These are phyloP conservation scores for Hermaeophaga mercurialis DNA, from an alignment of 2,888 invertebrate genomes.

Conservation along the genomic window DNA sequence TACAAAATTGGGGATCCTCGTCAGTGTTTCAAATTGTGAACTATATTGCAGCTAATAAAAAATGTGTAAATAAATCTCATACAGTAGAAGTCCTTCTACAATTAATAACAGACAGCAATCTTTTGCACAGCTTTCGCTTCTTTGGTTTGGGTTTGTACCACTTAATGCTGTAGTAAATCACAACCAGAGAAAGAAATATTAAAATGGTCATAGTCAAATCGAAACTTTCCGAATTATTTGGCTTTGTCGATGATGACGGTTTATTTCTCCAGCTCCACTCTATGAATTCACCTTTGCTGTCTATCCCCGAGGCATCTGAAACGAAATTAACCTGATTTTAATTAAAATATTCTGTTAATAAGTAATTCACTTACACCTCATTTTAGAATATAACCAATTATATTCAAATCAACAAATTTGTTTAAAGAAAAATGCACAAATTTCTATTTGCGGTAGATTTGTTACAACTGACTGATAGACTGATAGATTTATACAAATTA, in stretches of 20 bases:
- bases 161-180: constrained; percentile 52
- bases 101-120: constrained; percentile 50
- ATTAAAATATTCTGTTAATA: constrained; percentile 33
- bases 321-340: constrained; percentile 48
- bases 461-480: too few relatives aligned
- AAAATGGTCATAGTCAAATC: constrained; percentile 53
- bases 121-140: constrained; percentile 54
- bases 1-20: too few relatives aligned
- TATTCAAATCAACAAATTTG: too few relatives aligned
- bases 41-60: not conserved
- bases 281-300: constrained; percentile 60
- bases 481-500: too few relatives aligned
- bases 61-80: constrained; percentile 22
- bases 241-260: constrained; percentile 53
- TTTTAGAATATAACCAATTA: too few relatives aligned
- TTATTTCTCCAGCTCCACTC: constrained; percentile 62
- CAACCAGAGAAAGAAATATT: constrained; percentile 50
- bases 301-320: constrained; percentile 59
- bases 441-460: too few relatives aligned
- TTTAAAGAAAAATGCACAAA: too few relatives aligned
- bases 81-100: constrained; percentile 48
- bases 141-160: constrained; percentile 57
- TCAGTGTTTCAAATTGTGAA: too few relatives aligned
- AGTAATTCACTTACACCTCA: not conserved
- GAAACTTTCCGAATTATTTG: constrained; percentile 48